Base-by-base conservation (phyloP, 2,797 vertebrate species). In the Micropoecilia bifurca region DNA sequence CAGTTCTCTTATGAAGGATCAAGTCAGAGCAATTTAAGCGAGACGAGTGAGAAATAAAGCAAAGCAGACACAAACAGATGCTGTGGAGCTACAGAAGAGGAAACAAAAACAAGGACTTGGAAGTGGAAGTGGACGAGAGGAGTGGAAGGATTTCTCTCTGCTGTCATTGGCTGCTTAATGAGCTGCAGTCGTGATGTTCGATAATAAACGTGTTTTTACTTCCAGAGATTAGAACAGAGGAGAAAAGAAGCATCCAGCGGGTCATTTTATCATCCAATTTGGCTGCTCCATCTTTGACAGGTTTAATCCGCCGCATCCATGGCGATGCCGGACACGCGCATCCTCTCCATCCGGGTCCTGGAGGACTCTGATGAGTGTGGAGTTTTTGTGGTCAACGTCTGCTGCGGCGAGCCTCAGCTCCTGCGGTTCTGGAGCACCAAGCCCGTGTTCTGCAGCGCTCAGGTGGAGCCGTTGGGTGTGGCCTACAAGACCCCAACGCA, bases 351-450 rank as follows among this genome's bases (percentile, higher is more conserved):
- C 85, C 83, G 83, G 46, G 93, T 95, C 76, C 82, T 92, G 77
- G 93, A 92, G 89, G 92, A 93, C 77, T 92, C 92, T 1, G 76
- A 55, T 1, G 90, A 91, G 80, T 80, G 93, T 28, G 92, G 93
- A 0, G 76, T 93, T 82, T 95, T 95, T 47, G 82, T 93, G 22
- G 74, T 95, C 78, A 83, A 36, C 6, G 77, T 93, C 55, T 41
- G 8, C 66, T 94, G 94, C 4, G 77, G 76, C 0, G 94, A 95
- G 78, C 90, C 91, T 6, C 75, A 83, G 3, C 91, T 95, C 89
- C 83, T 95, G 71, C 77, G 41, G 13, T 93, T 91, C 89, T 95
- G 94, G 95, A 25, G 75, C 77, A 82, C 45, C n/a, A 95, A 93
- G 85, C 83, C 89, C 0, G 84, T 90, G 16, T 95, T 94, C 84